Evolutionary conservation across 1,140 invertebrate genomes (phyloP).

Genomic region (Drosophila varians): DNA sequence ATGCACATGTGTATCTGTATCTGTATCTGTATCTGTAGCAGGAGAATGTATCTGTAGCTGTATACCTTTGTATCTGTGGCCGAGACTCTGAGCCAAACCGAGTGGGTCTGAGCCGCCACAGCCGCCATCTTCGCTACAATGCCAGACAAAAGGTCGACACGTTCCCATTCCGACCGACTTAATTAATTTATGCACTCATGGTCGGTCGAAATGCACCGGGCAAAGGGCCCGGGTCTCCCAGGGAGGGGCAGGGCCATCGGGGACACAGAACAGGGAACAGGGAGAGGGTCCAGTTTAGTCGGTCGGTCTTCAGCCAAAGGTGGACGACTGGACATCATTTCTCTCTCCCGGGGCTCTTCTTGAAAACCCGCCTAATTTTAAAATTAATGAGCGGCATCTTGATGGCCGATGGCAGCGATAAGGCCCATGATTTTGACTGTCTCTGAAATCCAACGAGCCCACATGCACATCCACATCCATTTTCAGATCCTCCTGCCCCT

Average conservation of each 20-base stretch:
- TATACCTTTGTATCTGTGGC: background rate
- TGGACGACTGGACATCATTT: slow-evolving; percentile 60
- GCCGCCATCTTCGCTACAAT: slow-evolving; percentile 68
- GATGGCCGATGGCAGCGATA: slow-evolving; percentile 81
- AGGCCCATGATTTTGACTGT: slow-evolving; percentile 76
- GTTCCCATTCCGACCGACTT: slow-evolving; percentile 81
- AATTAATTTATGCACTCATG: slow-evolving; percentile 83
- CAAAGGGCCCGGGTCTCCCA: slow-evolving; percentile 1
- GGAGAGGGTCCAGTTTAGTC: slow-evolving; percentile 54
- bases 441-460: slow-evolving; percentile 34
- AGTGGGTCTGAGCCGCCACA: slow-evolving; percentile 25
- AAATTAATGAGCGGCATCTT: slow-evolving; percentile 83
- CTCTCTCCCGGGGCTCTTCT: slow-evolving; percentile 59
- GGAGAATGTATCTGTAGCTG: background rate
- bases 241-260: background rate
- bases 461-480: slow-evolving; percentile 5
- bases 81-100: slow-evolving; percentile 3
- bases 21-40: slow-evolving; percentile 6
- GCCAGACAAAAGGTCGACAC: slow-evolving; percentile 83
- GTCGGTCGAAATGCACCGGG: slow-evolving; percentile 65
- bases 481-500: slow-evolving; percentile 23
- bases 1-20: slow-evolving; percentile 29
- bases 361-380: slow-evolving; percentile 83
- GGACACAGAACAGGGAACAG: background rate
- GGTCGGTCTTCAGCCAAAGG: slow-evolving; percentile 53